Conservation (phyloP, 2,797 vertebrate genomes). For the Allobates femoralis region DNA sequence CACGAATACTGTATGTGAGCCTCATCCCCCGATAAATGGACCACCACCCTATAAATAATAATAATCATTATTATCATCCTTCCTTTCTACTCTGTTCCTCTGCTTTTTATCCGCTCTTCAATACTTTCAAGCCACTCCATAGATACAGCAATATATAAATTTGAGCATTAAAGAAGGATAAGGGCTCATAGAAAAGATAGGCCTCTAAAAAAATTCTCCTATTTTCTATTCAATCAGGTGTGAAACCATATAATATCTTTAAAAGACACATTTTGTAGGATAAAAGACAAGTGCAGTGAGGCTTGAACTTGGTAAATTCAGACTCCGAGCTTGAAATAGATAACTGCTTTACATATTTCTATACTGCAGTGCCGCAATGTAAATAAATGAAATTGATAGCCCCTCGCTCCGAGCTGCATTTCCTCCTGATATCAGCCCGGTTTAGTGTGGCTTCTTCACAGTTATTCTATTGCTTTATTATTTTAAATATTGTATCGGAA, state of each 20-base stretch:
- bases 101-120: slow-evolving; percentile 57
- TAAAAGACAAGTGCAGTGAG: slow-evolving; percentile 83
- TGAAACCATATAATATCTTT: slow-evolving; percentile 84
- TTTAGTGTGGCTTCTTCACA: slow-evolving; percentile 2
- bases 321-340: slow-evolving; percentile 70
- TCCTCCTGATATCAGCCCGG: slow-evolving; percentile 33
- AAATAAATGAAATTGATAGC: slow-evolving; percentile 60
- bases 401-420: slow-evolving; percentile 4
- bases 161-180: slow-evolving; percentile 71
- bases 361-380: slow-evolving; percentile 46
- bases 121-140: slow-evolving; percentile 64
- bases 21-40: neutral
- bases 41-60: neutral
- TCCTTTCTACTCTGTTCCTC: too few relatives aligned
- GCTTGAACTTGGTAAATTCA: slow-evolving; percentile 72
- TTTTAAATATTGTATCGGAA: slow-evolving; percentile 29
- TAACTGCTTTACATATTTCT: slow-evolving; percentile 68
- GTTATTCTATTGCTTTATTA: slow-evolving; percentile 21
- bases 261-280: slow-evolving; percentile 83
- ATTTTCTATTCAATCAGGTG: slow-evolving; percentile 85
- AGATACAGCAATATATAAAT: slow-evolving; percentile 66
- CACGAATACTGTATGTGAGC: neutral
- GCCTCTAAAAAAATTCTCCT: slow-evolving; percentile 71
- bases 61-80: neutral
- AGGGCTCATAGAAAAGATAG: slow-evolving; percentile 72